A percentile compares a stretch with the other conserved stretches of the same genome.
Evolutionary conservation across 2,888 invertebrate species (phyloP).

Genomic region (Pterostichus niger): DNA sequence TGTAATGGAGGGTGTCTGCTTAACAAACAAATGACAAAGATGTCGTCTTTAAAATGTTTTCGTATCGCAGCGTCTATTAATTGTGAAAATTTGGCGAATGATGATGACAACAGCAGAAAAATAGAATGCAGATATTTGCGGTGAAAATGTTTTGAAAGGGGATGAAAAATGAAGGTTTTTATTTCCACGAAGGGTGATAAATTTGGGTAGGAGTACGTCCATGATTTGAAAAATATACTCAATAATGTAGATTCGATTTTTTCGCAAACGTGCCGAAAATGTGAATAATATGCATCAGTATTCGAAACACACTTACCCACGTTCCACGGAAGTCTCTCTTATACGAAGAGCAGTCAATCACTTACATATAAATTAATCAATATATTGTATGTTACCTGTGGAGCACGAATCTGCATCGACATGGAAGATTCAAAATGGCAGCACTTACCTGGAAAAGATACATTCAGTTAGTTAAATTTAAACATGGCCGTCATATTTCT

Average conservation of each 20-base stretch:
- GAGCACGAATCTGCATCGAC: not conserved
- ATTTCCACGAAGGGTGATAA: conserved; percentile 43
- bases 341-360: conserved; percentile 2
- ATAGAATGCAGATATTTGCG: conserved; percentile 33
- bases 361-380: conserved; percentile 29
- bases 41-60: too few relatives aligned
- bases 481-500: too few relatives aligned
- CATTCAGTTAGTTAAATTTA: too few relatives aligned
- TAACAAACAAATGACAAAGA: too few relatives aligned
- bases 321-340: conserved; percentile 1
- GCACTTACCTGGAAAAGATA: conserved; percentile 8
- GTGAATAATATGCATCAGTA: conserved; percentile 41
- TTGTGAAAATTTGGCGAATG: conserved; percentile 1
- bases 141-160: conserved; percentile 37
- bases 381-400: conserved; percentile 11
- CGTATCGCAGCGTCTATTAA: not conserved
- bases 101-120: conserved; percentile 19
- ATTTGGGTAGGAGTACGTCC: conserved; percentile 42
- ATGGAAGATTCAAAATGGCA: not conserved
- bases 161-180: conserved; percentile 39
- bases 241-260: conserved; percentile 50
- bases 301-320: conserved; percentile 44
- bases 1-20: too few relatives aligned
- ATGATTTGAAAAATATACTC: conserved; percentile 46
- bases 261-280: conserved; percentile 43